Evolutionary conservation across 2,888 invertebrate genomes (phyloP).

Genomic region (Melieria crassipennis): DNA sequence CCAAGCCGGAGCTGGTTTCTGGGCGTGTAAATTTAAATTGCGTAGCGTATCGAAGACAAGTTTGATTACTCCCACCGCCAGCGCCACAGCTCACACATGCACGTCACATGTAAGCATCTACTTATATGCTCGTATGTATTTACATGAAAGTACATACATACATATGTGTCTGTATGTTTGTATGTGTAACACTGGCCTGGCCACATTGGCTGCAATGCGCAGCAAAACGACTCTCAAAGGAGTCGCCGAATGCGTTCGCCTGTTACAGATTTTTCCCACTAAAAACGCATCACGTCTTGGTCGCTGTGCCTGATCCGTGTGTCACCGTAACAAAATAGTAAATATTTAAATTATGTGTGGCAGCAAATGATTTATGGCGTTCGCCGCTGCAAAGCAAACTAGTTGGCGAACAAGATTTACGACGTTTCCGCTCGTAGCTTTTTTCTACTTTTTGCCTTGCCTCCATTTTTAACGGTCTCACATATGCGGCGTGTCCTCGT

Average conservation of each 20-base stretch:
- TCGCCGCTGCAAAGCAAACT: background rate
- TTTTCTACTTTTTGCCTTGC: background rate
- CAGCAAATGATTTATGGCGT: slow-evolving; percentile 47
- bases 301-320: slow-evolving; percentile 9
- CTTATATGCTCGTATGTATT: background rate
- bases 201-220: background rate
- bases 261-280: too few relatives aligned
- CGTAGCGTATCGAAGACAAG: background rate
- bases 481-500: background rate
- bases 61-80: too few relatives aligned
- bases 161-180: slow-evolving; percentile 1
- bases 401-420: slow-evolving; percentile 41
- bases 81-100: background rate
- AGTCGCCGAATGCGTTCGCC: too few relatives aligned
- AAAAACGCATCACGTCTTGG: background rate
- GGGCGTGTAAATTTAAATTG: background rate
- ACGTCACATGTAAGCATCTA: background rate
- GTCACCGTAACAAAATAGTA: slow-evolving; percentile 42
- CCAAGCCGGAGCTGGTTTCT: background rate
- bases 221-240: too few relatives aligned
- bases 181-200: background rate
- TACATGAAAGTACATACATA: background rate
- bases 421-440: slow-evolving; percentile 28
- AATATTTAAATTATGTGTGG: slow-evolving; percentile 49
- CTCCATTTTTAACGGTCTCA: slow-evolving; percentile 6